Evolutionary conservation across 2,797 vertebrate genomes (phyloP).

Genomic region (Bradypus variegatus): DNA sequence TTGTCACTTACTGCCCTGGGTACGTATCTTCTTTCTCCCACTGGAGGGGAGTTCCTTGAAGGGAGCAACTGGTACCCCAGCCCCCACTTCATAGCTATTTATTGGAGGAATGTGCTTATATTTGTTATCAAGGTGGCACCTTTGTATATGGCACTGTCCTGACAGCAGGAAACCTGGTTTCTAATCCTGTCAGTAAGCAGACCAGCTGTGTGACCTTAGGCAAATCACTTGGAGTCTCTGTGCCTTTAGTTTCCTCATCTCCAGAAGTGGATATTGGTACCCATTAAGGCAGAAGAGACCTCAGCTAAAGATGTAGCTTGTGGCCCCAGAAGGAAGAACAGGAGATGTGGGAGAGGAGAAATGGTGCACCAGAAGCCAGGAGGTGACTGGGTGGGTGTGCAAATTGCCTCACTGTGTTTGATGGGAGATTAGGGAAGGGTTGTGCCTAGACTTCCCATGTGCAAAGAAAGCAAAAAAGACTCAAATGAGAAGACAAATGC

Average conservation of each 20-base stretch:
- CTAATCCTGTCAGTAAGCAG: background rate
- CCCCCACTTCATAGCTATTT: background rate
- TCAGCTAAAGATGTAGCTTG: background rate
- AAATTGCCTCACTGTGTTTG: background rate
- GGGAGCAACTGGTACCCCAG: background rate
- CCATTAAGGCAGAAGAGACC: background rate
- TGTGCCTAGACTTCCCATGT: background rate
- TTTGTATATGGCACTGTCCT: background rate
- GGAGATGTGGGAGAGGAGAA: background rate
- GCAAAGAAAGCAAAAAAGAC: background rate
- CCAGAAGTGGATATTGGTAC: background rate
- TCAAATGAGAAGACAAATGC: background rate
- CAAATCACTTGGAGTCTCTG: background rate
- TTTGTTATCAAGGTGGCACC: background rate
- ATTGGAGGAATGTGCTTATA: background rate
- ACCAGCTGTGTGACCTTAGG: background rate
- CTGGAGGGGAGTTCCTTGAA: background rate
- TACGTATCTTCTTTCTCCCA: background rate
- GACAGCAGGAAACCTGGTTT: background rate
- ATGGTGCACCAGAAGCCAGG: background rate
- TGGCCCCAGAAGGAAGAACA: background rate
- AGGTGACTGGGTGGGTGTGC: fast-evolving
- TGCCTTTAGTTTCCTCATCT: background rate
- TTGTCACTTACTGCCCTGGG: background rate
- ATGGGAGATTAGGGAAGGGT: background rate